Conservation (phyloP, 2,113 vertebrate species). For the Dicaeum eximium region DNA sequence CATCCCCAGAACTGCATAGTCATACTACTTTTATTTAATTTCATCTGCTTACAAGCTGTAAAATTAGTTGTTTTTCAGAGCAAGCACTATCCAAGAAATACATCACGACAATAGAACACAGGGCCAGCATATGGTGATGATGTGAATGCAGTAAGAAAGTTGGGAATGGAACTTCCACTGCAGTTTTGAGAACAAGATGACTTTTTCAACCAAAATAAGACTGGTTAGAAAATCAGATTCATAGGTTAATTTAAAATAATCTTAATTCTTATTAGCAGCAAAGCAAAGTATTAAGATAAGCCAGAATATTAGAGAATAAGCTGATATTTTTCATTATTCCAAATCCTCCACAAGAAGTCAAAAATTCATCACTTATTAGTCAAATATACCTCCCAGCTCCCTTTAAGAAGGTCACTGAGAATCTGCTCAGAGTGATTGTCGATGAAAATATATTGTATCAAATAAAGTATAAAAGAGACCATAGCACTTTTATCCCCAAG, state of each 20-base stretch:
- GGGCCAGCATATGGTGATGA: neutral
- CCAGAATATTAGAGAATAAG: constrained; percentile 8
- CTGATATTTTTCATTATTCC: constrained; percentile 35
- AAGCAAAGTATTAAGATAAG: constrained; percentile 24
- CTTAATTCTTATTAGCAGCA: constrained; percentile 3
- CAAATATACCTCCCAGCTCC: neutral
- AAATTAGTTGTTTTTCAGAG: neutral
- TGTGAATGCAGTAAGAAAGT: neutral
- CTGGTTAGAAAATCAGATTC: neutral
- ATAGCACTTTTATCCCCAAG: neutral
- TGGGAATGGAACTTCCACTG: neutral
- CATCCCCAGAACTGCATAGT: neutral
- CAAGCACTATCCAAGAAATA: neutral
- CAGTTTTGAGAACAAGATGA: neutral
- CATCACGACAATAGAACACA: accelerated
- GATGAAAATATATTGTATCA: neutral
- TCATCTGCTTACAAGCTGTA: neutral
- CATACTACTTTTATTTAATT: neutral
- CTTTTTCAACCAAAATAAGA: neutral
- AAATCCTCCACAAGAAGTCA: constrained; percentile 30
- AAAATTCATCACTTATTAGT: constrained; percentile 10
- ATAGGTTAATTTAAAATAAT: neutral
- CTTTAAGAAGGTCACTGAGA: constrained; percentile 35
- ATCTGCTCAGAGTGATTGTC: neutral
- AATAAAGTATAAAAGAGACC: neutral